Base-by-base conservation (phyloP, 2,888 invertebrate species). In the Polydrusus pterygomalis region DNA sequence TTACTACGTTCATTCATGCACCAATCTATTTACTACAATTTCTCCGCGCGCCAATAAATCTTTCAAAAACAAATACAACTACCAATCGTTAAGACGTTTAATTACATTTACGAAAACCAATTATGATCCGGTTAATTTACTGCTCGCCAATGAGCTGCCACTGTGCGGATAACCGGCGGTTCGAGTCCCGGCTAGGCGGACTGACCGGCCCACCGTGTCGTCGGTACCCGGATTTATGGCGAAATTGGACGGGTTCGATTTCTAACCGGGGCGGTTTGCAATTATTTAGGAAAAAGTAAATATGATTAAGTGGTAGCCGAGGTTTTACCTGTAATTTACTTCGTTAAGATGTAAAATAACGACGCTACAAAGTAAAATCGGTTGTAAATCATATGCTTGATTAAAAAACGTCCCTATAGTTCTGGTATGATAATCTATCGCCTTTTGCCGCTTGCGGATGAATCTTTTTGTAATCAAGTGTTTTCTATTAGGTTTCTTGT, bases 261-360 rank as follows among this genome's bases (percentile, higher is more conserved):
- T 34, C 49, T 60, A 71, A 71, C 75, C 80, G 80, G 82, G 83
- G 82, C 83, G 81, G 81, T 79, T 38, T 80, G 77, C 79, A 80
- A 83, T 83, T 84, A 83, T 82, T 83, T 80, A 80, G 79, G 81
- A 81, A 75, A 81, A 82, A 82, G 82, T 79, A 81, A 82, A 82
- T 81, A 82, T 83, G 83, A 83, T 83, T 81, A 83, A 83, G 82
- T 82, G 79, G 81, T 80, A 81, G 81, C 81, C 78, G 80, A 81
- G 80, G 75, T 75, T 75, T 47, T 47, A 67, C 38, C 65, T 70
- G 75, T 45, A 75, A 75, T 75, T 75, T 63, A 34, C 51, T 74
- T 74, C 65, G 65, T 65, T 51, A 65, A 18, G 18, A 34, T 20
- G 11, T 51, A 20, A 51, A 13, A 11, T 1, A 13, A 51, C 13